Conservation (phyloP, 2,113 vertebrate species). For the Uria lomvia region DNA sequence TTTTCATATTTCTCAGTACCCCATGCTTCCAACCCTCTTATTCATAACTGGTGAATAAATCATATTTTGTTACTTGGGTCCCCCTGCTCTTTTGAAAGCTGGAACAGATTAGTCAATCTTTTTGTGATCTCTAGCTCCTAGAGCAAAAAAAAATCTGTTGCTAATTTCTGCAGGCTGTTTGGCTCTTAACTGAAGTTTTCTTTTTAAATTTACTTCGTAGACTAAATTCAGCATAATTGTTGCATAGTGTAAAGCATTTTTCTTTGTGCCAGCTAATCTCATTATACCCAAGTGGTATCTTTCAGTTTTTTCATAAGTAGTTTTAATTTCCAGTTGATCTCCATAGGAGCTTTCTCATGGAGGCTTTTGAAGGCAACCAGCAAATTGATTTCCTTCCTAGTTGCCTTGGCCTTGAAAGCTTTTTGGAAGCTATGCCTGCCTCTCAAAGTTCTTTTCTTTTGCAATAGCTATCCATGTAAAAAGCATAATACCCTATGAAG, state of each 20-base stretch:
- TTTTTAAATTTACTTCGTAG: background rate
- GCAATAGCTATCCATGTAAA: background rate
- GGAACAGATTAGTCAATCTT: background rate
- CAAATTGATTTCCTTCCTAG: background rate
- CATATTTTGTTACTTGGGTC: background rate
- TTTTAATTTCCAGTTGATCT: slow-evolving; percentile 10
- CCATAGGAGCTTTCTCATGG: background rate
- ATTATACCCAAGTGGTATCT: background rate
- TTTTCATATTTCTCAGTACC: background rate
- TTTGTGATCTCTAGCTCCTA: background rate
- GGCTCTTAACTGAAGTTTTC: background rate
- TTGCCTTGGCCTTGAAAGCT: background rate
- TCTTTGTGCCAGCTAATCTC: slow-evolving; percentile 1
- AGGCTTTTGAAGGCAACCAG: background rate
- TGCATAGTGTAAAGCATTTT: background rate
- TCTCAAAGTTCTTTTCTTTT: background rate
- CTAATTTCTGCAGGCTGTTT: slow-evolving; percentile 3
- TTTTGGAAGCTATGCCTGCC: background rate
- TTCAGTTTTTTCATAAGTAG: background rate
- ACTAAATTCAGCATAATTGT: background rate
- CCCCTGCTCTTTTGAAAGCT: background rate
- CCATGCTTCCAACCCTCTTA: background rate
- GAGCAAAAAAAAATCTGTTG: background rate
- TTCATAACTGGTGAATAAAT: background rate
- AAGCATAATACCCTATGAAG: background rate